phyloP scores from a whole-genome alignment of 2,113 vertebrate genomes.

The Erythrocebus patas region DNA sequence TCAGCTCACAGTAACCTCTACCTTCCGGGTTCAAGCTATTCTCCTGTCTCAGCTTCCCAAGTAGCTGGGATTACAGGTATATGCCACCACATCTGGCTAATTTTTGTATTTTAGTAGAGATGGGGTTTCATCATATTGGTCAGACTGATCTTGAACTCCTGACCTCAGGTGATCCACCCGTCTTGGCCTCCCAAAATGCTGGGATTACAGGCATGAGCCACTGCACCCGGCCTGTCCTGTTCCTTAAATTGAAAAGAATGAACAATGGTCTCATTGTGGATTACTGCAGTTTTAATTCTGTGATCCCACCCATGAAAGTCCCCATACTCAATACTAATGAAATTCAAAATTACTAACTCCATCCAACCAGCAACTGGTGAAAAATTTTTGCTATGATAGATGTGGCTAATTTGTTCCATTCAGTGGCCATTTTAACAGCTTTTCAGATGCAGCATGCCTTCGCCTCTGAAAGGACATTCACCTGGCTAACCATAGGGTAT shows the following conservation, averaged over 20 bases:
- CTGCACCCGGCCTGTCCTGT: fast-evolving
- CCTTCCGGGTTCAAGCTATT: too few species aligned
- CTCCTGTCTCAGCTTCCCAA: too few species aligned
- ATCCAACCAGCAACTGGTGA: neutral
- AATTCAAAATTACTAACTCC: neutral
- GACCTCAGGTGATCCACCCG: too few species aligned
- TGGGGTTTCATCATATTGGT: too few species aligned
- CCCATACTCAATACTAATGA: neutral
- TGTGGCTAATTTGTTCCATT: neutral
- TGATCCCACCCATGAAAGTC: neutral
- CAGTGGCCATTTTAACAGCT: neutral
- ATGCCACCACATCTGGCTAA: too few species aligned
- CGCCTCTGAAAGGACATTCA: neutral
- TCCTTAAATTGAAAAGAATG: neutral
- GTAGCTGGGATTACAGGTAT: too few species aligned
- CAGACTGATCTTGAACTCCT: too few species aligned
- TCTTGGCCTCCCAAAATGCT: too few species aligned
- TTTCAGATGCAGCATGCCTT: neutral
- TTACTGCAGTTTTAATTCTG: neutral
- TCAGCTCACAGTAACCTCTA: too few species aligned
- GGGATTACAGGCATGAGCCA: too few species aligned
- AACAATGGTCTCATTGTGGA: neutral
- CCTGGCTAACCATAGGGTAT: neutral
- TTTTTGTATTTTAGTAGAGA: too few species aligned
- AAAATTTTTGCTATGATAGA: neutral